Conservation (phyloP, 2,797 vertebrate species). For the Poecilia wingei region DNA sequence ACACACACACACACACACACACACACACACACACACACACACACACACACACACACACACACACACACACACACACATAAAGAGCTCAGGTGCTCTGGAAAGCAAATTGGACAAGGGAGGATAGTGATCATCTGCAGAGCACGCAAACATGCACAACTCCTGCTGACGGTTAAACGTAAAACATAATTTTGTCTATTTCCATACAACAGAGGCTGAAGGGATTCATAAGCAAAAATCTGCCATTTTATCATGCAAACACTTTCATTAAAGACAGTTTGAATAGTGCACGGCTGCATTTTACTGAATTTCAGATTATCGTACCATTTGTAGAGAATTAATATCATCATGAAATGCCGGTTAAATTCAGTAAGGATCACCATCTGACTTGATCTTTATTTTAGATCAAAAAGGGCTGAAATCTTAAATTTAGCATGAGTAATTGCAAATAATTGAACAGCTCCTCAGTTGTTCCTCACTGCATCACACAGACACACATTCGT, state of each 20-base stretch:
- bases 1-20: slow-evolving; percentile 45
- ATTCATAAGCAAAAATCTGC: slow-evolving; percentile 58
- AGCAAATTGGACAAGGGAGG: slow-evolving; percentile 76
- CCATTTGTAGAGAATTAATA: background rate
- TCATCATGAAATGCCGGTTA: background rate
- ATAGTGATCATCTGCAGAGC: slow-evolving; percentile 49
- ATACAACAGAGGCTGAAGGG: slow-evolving; percentile 49
- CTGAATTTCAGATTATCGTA: background rate
- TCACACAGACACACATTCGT: slow-evolving; percentile 47
- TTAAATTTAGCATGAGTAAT: slow-evolving; percentile 9
- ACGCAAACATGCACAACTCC: slow-evolving; percentile 34
- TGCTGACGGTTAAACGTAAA: slow-evolving; percentile 65
- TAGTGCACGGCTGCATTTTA: slow-evolving; percentile 2
- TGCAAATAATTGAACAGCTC: background rate
- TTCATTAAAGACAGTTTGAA: slow-evolving; percentile 19
- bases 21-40: slow-evolving; percentile 49
- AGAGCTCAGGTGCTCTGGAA: slow-evolving; percentile 73
- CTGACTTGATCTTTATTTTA: background rate
- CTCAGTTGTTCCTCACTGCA: slow-evolving; percentile 11
- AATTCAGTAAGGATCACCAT: background rate
- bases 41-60: slow-evolving; percentile 48
- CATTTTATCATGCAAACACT: slow-evolving; percentile 60
- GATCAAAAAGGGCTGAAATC: background rate
- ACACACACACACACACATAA: slow-evolving; percentile 22
- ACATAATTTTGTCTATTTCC: slow-evolving; percentile 64